These are phyloP conservation scores for Toxotes lorentzi DNA, from an alignment of 2,797 vertebrate genomes.

Conservation along the genomic window DNA sequence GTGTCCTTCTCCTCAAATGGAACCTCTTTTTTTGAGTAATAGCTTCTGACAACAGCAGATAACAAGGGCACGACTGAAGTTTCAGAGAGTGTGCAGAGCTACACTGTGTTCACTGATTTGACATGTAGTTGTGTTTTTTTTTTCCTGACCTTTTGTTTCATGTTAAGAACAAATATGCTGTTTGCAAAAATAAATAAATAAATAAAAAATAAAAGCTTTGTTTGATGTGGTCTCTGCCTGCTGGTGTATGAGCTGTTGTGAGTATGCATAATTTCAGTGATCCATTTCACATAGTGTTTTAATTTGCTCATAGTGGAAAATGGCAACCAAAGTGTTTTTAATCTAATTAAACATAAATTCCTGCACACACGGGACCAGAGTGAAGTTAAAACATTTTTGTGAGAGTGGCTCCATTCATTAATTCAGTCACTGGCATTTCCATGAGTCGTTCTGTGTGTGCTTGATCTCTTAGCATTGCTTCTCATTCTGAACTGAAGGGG, in stretches of 20 bases:
- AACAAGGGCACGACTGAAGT: constrained; percentile 59
- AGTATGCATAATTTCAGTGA: constrained; percentile 26
- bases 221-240: constrained; percentile 45
- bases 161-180: constrained; percentile 57
- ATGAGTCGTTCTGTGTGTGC: constrained; percentile 30
- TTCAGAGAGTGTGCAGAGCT: constrained; percentile 32
- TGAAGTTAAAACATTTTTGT: constrained; percentile 36
- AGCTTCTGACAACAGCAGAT: constrained; percentile 64
- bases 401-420: constrained; percentile 33
- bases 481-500: constrained; percentile 35
- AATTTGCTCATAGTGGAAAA: constrained; percentile 46
- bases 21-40: constrained; percentile 68
- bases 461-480: constrained; percentile 24
- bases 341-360: constrained; percentile 33
- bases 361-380: constrained; percentile 13
- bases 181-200: constrained; percentile 30
- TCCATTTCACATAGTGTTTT: constrained; percentile 56
- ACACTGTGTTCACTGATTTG: constrained; percentile 17
- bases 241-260: constrained; percentile 33
- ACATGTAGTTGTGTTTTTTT: constrained; percentile 2
- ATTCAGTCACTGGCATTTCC: constrained; percentile 36
- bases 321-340: constrained; percentile 40
- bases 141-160: constrained; percentile 53
- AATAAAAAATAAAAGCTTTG: constrained; percentile 40
- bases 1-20: constrained; percentile 69